phyloP scores from a whole-genome alignment of 2,113 vertebrate species.

The Lichenostomus cassidix region DNA sequence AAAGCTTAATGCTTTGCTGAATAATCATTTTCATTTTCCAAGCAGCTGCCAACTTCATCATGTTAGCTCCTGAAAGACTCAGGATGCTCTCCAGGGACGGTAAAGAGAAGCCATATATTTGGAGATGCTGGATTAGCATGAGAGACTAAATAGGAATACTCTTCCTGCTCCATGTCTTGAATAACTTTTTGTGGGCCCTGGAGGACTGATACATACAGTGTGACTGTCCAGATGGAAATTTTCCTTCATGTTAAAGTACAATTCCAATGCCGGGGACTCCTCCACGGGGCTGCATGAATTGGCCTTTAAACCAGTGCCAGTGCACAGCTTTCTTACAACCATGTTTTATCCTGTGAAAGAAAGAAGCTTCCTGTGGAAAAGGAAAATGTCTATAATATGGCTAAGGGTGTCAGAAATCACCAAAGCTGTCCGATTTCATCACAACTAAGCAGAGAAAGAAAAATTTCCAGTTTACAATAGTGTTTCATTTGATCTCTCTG shows the following conservation, averaged over 20 bases:
- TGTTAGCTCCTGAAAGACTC: not conserved
- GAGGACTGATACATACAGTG: not conserved
- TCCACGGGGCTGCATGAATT: not conserved
- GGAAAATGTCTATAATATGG: fast-evolving
- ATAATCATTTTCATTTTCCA: not conserved
- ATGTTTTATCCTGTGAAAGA: not conserved
- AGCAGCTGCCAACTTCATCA: not conserved
- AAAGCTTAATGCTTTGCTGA: not conserved
- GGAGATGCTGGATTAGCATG: not conserved
- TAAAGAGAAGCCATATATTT: not conserved
- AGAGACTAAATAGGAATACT: not conserved
- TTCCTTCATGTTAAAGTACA: not conserved
- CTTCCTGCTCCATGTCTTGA: not conserved
- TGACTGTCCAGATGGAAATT: not conserved
- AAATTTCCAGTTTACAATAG: not conserved
- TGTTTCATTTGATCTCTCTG: not conserved
- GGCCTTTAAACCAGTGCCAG: not conserved
- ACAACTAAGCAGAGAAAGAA: not conserved
- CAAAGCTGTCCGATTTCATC: not conserved
- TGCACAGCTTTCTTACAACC: not conserved
- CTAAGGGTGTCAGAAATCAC: not conserved
- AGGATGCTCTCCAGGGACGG: not conserved
- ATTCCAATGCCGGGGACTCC: not conserved
- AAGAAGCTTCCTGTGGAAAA: not conserved
- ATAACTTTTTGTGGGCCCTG: too few species aligned